These are phyloP conservation scores for Psilanteris sp. DNA, from an alignment of 1,140 invertebrate genomes.

Conservation along the genomic window DNA sequence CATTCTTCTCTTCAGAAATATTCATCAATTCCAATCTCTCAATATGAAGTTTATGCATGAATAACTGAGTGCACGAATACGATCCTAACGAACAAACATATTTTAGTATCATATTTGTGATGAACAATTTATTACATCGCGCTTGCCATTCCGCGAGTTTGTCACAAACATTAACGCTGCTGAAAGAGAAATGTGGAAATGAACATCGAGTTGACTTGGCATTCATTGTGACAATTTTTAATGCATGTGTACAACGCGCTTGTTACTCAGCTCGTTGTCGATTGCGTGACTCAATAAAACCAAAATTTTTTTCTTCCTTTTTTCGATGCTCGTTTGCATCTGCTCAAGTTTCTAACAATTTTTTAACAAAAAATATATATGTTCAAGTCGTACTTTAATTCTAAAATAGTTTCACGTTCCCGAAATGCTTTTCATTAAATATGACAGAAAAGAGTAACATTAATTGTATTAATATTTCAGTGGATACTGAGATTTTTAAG, in stretches of 20 bases:
- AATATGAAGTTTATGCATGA: too few species aligned
- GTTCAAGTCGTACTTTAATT: too few species aligned
- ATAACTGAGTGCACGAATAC: too few species aligned
- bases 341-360: too few species aligned
- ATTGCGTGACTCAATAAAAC: slow-evolving; percentile 31
- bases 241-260: slow-evolving; percentile 17
- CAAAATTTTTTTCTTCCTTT: slow-evolving; percentile 20
- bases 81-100: slow-evolving; percentile 12
- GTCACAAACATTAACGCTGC: slow-evolving; percentile 9
- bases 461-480: too few species aligned
- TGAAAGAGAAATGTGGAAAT: slow-evolving; percentile 10
- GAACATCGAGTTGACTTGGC: slow-evolving; percentile 6
- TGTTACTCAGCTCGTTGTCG: slow-evolving; percentile 6
- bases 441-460: too few species aligned
- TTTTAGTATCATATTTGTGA: slow-evolving; percentile 44
- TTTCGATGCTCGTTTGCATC: neutral
- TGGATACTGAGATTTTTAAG: too few species aligned
- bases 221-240: slow-evolving; percentile 18
- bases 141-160: slow-evolving; percentile 10
- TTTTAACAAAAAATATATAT: too few species aligned
- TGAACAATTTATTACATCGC: slow-evolving; percentile 31
- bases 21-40: too few species aligned
- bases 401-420: too few species aligned
- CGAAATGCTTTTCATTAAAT: too few species aligned
- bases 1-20: too few species aligned